Conservation (phyloP, 2,113 vertebrate genomes). For the Pygoscelis adeliae region DNA sequence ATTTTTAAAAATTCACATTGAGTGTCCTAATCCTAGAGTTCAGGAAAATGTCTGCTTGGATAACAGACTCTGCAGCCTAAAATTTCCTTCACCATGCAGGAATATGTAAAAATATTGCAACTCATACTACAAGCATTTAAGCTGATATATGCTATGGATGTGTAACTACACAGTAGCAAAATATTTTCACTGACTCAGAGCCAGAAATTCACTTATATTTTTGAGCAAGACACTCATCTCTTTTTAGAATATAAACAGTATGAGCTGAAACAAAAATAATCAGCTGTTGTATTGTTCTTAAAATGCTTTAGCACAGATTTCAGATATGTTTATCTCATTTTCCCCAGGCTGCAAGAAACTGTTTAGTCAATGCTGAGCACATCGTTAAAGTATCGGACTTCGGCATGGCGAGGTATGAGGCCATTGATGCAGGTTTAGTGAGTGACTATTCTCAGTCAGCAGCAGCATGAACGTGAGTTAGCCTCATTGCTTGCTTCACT, state of each 20-base stretch:
- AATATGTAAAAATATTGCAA: neutral
- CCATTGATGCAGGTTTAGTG: neutral
- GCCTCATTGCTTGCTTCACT: neutral
- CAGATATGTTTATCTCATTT: neutral
- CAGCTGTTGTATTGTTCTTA: neutral
- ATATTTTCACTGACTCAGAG: neutral
- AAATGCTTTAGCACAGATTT: neutral
- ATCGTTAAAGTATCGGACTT: slow-evolving; percentile 89
- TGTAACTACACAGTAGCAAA: neutral
- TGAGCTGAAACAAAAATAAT: neutral
- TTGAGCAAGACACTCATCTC: neutral
- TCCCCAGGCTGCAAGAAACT: slow-evolving; percentile 87
- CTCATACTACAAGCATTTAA: neutral
- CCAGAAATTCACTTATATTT: neutral
- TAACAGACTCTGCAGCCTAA: neutral
- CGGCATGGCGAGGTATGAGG: slow-evolving; percentile 85
- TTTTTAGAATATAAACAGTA: neutral
- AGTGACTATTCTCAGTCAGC: neutral
- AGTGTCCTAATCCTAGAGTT: neutral
- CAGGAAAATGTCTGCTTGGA: neutral
- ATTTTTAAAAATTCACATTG: neutral
- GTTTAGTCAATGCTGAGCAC: slow-evolving; percentile 79
- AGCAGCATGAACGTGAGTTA: neutral
- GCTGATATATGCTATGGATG: neutral
- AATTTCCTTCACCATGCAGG: neutral